Percentiles rank a stretch among this genome's conserved stretches.
phyloP scores from a whole-genome alignment of 2,797 vertebrate genomes.

The Spea hammondii region DNA sequence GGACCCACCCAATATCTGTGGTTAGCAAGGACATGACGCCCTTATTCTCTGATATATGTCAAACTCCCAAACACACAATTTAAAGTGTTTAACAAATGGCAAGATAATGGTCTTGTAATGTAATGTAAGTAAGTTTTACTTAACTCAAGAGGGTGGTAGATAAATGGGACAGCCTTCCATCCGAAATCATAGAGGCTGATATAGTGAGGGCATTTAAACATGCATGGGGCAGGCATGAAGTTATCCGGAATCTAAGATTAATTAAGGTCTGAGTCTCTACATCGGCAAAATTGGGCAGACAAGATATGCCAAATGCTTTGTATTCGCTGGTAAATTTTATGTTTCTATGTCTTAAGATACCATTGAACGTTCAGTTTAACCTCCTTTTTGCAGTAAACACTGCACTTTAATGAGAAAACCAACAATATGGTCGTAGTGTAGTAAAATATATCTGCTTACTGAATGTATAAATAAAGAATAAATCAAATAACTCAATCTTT shows the following conservation, averaged over 20 bases:
- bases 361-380: constrained; percentile 36
- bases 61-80: constrained; percentile 44
- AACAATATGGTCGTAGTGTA: neutral
- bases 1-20: no score
- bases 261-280: no score
- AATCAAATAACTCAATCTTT: constrained; percentile 35
- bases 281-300: no score
- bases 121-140: no score
- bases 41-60: constrained; percentile 4
- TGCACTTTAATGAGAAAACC: constrained; percentile 27
- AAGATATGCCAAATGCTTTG: no score
- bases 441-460: constrained; percentile 27
- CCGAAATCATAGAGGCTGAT: no score
- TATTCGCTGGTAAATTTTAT: no score
- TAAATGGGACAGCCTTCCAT: no score
- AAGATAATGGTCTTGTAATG: constrained; percentile 33
- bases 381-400: constrained; percentile 37
- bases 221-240: no score
- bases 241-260: no score
- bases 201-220: no score
- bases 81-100: constrained; percentile 38
- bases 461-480: constrained; percentile 15
- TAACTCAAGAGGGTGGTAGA: no score
- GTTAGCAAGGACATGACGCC: neutral
- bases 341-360: neutral